Evolutionary conservation across 2,113 vertebrate genomes (phyloP).

Genomic region (Periophthalmus modestus): DNA sequence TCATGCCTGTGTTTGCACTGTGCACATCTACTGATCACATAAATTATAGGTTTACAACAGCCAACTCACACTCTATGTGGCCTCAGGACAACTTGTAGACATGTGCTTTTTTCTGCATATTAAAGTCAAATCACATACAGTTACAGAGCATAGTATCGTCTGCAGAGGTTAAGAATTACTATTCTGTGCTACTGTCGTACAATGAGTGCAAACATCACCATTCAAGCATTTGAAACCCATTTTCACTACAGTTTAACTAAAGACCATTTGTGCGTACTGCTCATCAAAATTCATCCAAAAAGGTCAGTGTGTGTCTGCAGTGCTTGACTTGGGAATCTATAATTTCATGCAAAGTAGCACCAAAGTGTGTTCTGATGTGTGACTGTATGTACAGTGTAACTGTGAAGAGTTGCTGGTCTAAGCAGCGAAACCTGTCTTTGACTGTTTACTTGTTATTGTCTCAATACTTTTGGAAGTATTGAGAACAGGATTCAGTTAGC

Average conservation of each 20-base stretch:
- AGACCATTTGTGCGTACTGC: conserved; percentile 26
- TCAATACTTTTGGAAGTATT: background rate
- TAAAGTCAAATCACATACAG: background rate
- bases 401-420: background rate
- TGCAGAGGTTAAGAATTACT: background rate
- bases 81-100: background rate
- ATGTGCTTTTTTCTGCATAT: background rate
- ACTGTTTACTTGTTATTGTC: background rate
- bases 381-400: background rate
- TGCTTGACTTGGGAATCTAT: conserved; percentile 23
- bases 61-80: background rate
- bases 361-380: conserved; percentile 2
- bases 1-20: background rate
- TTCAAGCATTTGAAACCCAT: background rate
- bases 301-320: conserved; percentile 37
- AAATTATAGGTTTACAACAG: conserved; percentile 3
- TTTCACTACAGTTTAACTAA: background rate
- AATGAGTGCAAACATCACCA: background rate
- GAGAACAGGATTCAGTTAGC: no score
- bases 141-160: background rate
- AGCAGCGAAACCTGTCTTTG: background rate
- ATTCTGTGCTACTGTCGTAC: background rate
- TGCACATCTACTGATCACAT: background rate
- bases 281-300: conserved; percentile 24
- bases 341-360: conserved; percentile 28